Percentiles rank a stretch among this genome's conserved stretches.
Evolutionary conservation across 2,888 invertebrate genomes (phyloP).

Genomic region (Lobophora halterata): DNA sequence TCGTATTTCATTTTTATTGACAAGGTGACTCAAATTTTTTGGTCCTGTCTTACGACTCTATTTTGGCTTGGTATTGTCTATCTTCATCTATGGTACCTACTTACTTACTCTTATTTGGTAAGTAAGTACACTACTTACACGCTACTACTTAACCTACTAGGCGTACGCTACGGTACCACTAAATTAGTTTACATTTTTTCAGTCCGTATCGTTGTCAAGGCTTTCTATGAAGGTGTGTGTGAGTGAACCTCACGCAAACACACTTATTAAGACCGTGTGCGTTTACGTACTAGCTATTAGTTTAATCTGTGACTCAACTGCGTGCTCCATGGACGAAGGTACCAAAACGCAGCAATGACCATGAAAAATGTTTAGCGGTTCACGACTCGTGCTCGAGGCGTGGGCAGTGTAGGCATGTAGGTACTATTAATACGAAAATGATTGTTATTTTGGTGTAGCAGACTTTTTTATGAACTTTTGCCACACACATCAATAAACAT

Average conservation of each 20-base stretch:
- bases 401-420: no score
- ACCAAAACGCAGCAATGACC: slow-evolving; percentile 66
- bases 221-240: slow-evolving; percentile 43
- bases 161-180: slow-evolving; percentile 57
- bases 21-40: no score
- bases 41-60: no score
- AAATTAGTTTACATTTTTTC: slow-evolving; percentile 54
- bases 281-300: slow-evolving; percentile 3
- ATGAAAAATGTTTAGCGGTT: slow-evolving; percentile 59
- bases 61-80: no score
- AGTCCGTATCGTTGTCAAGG: slow-evolving; percentile 54
- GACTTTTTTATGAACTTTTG: no score
- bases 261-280: slow-evolving; percentile 2
- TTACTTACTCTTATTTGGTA: no score
- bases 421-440: neutral
- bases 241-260: slow-evolving; percentile 13
- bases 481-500: no score
- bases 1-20: no score
- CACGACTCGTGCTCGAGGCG: slow-evolving; percentile 48
- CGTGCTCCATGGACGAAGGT: slow-evolving; percentile 50
- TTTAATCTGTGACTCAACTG: slow-evolving; percentile 21
- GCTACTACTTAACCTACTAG: no score
- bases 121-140: no score
- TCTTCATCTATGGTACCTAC: no score
- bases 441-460: slow-evolving; percentile 1